phyloP scores from a whole-genome alignment of 2,113 vertebrate genomes.

The Bettongia penicillata region DNA sequence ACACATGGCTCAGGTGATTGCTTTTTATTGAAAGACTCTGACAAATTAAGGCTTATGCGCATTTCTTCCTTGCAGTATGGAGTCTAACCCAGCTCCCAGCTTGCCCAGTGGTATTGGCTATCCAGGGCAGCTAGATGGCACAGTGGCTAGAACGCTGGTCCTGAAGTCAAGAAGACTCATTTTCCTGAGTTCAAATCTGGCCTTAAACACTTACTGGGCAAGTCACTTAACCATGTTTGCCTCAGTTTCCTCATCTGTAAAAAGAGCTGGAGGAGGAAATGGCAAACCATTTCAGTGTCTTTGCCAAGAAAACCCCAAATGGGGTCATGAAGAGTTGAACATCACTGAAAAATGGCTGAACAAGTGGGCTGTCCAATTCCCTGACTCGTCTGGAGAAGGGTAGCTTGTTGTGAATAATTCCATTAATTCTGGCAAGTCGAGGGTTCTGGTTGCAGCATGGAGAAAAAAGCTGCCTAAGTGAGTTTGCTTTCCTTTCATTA shows the following conservation, averaged over 20 bases:
- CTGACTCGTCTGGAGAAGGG: constrained; percentile 57
- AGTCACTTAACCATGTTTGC: too few species aligned
- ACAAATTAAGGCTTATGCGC: constrained; percentile 7
- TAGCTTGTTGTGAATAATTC: constrained; percentile 69
- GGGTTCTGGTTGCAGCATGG: constrained; percentile 42
- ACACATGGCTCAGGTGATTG: not conserved
- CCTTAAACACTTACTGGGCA: too few species aligned
- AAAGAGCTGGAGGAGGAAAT: too few species aligned
- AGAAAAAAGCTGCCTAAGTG: constrained; percentile 54
- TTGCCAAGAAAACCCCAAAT: too few species aligned
- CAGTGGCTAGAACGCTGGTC: too few species aligned
- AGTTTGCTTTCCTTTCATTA: constrained; percentile 46
- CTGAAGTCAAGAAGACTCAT: too few species aligned
- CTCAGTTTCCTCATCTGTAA: too few species aligned
- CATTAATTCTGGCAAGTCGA: constrained; percentile 47
- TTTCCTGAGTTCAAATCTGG: too few species aligned
- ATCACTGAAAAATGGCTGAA: too few species aligned
- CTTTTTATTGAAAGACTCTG: not conserved
- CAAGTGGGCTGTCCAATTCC: constrained; percentile 40
- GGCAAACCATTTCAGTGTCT: too few species aligned
- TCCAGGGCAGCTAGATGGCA: constrained; percentile 3
- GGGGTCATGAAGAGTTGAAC: too few species aligned
- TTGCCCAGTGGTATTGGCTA: constrained; percentile 54
- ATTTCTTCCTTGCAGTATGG: constrained; percentile 17
- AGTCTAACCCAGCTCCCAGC: not conserved